Conservation (phyloP, 1,140 invertebrate genomes). For the Pollicipes pollicipes region DNA sequence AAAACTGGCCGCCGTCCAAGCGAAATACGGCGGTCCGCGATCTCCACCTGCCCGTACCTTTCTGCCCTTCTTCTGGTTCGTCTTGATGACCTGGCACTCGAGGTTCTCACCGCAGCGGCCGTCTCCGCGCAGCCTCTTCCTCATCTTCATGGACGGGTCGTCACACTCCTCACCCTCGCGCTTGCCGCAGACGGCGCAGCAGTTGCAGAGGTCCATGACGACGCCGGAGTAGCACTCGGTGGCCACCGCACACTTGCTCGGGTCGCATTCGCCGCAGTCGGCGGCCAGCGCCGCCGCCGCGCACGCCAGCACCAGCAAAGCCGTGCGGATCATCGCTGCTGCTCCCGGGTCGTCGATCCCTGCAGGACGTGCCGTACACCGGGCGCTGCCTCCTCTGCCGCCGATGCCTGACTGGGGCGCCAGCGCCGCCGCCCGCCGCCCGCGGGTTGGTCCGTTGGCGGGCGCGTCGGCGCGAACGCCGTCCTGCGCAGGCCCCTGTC, state of each 20-base stretch:
- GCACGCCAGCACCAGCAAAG: neutral
- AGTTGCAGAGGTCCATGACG: slow-evolving; percentile 59
- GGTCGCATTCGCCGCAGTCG: slow-evolving; percentile 29
- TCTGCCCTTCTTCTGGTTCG: slow-evolving; percentile 22
- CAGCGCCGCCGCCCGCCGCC: too few relatives aligned
- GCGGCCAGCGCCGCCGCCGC: neutral
- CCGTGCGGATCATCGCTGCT: neutral
- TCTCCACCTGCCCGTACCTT: slow-evolving; percentile 26
- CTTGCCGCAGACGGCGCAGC: slow-evolving; percentile 24
- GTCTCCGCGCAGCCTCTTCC: slow-evolving; percentile 19
- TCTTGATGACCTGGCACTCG: slow-evolving; percentile 25
- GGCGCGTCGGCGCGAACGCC: neutral
- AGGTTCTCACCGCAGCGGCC: slow-evolving; percentile 32
- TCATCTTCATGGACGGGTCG: slow-evolving; percentile 25
- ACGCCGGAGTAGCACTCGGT: slow-evolving; percentile 55
- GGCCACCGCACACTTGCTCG: slow-evolving; percentile 57
- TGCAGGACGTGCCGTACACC: neutral
- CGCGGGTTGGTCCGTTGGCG: neutral
- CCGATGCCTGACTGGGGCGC: neutral
- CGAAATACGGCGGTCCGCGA: too few relatives aligned
- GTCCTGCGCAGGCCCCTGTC: neutral
- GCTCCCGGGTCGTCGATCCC: neutral
- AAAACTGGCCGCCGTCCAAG: too few relatives aligned
- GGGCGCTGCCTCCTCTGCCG: too few relatives aligned
- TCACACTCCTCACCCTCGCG: slow-evolving; percentile 36